phyloP scores from a whole-genome alignment of 2,888 invertebrate genomes.

The Athalia cordata region DNA sequence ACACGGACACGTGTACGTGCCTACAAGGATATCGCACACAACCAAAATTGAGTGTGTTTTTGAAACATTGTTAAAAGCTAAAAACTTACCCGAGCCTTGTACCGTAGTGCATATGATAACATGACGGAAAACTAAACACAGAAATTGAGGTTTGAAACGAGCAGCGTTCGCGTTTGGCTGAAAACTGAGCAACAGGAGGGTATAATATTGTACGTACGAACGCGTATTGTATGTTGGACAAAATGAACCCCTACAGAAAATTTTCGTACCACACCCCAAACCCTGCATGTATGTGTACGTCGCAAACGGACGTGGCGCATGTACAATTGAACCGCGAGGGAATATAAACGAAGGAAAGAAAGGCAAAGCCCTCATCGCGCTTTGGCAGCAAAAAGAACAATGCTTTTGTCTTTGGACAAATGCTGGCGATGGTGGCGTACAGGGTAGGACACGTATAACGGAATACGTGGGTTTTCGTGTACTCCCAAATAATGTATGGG shows the following conservation, averaged over 20 bases:
- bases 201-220: no score
- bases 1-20: no score
- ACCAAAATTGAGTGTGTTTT: conserved; percentile 52
- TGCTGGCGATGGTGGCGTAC: background rate
- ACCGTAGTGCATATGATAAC: conserved; percentile 7
- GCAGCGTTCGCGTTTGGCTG: no score
- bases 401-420: conserved; percentile 45
- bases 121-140: background rate
- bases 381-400: conserved; percentile 39
- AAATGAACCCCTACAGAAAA: no score
- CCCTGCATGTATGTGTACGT: background rate
- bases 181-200: no score
- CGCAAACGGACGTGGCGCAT: background rate
- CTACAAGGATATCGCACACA: no score
- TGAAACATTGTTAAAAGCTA: conserved; percentile 64
- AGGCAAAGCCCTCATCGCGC: background rate
- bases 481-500: no score
- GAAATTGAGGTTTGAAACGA: no score
- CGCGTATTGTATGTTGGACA: no score
- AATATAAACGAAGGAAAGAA: conserved; percentile 8
- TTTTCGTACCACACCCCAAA: background rate
- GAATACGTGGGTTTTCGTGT: background rate
- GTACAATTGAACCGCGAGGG: conserved; percentile 15
- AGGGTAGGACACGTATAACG: conserved; percentile 17
- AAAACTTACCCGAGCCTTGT: conserved; percentile 57